phyloP scores from a whole-genome alignment of 2,113 vertebrate genomes.

The Cyanocitta stelleri region DNA sequence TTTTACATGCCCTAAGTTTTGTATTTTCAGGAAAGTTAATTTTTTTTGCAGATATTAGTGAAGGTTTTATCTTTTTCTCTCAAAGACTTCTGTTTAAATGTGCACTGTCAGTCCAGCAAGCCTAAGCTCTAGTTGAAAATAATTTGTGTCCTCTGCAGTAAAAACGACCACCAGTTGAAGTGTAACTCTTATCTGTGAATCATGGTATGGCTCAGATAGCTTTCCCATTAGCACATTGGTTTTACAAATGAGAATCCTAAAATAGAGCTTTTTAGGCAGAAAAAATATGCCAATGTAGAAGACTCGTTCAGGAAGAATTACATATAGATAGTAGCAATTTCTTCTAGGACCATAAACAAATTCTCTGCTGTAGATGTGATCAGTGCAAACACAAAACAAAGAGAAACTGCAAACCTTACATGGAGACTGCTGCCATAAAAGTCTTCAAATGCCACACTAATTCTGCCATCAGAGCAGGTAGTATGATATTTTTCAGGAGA shows the following conservation, averaged over 20 bases:
- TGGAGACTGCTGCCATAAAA: not conserved
- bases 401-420: not conserved
- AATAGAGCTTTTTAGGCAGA: not conserved
- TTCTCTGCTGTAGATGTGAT: rapidly evolving
- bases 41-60: not conserved
- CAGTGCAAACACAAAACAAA: not conserved
- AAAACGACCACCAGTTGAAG: not conserved
- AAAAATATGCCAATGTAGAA: not conserved
- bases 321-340: not conserved
- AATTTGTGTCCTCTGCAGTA: not conserved
- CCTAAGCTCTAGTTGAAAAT: not conserved
- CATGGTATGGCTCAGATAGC: not conserved
- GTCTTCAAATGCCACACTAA: not conserved
- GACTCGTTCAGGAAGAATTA: not conserved
- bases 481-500: not conserved
- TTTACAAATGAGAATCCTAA: not conserved
- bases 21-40: not conserved
- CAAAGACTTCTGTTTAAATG: not conserved
- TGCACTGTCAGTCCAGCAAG: not conserved
- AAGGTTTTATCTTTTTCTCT: not conserved
- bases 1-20: not conserved
- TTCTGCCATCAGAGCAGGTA: not conserved
- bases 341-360: not conserved
- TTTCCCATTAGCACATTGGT: not conserved
- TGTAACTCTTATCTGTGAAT: not conserved